Conservation (phyloP, 2,888 invertebrate species). For the Clepsis dumicolana region DNA sequence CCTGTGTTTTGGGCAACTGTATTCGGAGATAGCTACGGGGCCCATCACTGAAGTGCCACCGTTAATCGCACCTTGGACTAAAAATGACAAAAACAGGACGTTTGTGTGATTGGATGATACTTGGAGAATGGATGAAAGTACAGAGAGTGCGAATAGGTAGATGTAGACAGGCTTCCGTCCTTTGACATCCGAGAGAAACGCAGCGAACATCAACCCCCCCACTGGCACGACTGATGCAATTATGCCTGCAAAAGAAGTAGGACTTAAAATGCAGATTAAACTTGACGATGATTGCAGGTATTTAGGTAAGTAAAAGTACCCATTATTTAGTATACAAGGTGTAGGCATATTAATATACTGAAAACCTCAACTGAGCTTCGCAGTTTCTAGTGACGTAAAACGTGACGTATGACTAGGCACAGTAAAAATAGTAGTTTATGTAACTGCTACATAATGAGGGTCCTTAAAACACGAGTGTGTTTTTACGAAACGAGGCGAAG, state of each 20-base stretch:
- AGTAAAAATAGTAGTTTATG: no score
- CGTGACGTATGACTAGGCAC: no score
- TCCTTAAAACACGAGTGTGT: no score
- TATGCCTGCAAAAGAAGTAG: not conserved
- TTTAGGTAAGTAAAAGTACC: no score
- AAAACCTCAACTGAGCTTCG: no score
- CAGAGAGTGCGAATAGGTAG: not conserved
- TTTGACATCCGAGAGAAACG: not conserved
- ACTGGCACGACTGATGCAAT: not conserved
- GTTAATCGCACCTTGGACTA: not conserved
- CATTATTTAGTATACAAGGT: no score
- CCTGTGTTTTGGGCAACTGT: conserved; percentile 1
- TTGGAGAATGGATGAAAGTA: not conserved
- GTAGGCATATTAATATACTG: no score
- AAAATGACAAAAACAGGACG: not conserved
- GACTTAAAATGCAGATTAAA: not conserved
- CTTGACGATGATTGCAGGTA: no score
- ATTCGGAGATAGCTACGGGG: not conserved
- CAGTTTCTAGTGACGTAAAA: no score
- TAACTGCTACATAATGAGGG: no score
- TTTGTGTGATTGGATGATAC: not conserved
- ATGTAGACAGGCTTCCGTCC: conserved; percentile 8
- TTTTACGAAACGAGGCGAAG: no score
- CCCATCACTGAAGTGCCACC: not conserved
- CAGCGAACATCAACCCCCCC: not conserved